Base-by-base conservation (phyloP, 2,113 vertebrate genomes). In the Stictonetta naevosa region DNA sequence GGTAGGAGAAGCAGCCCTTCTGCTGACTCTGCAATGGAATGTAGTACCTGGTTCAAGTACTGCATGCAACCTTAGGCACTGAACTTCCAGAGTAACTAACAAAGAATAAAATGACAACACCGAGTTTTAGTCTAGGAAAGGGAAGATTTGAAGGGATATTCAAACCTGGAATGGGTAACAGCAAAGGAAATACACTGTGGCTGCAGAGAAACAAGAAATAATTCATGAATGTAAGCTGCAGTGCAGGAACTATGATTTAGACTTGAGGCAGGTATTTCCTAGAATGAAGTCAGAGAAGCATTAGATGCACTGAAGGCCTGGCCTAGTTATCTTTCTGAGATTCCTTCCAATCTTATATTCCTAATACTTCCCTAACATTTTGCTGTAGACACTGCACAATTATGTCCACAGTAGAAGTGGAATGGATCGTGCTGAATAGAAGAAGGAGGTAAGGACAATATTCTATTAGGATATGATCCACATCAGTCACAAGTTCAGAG, bases 281-380 rank as follows among this genome's bases (percentile, higher is more conserved):
- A 63, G 40, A 22, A 71, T 12, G 4, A 71, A 91, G 55, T 38
- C 40, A 89, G 20, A 71, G 17, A 81, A 74, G 17, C 10, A 38
- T 33, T 20, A 62, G 18, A 53, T 46, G n/a, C 48, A 50, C 7
- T 0, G 0, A 19, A 84, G 16, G 19, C 48, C 76, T 3, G 52
- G 52, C 76, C 76, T 55, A 36, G 11, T 17, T 18, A 83, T 11
- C 36, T 33, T 79, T 62, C 31, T 53, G 50, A 91, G 21, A 6
- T 62, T 83, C 73, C 36, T 73, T 48, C 23, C 33, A 31, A 40
- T 62, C 8, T 67, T 87, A 73, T 42, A 46, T 56, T 94, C 67
- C 48, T 72, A 60, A n/a, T 53, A 81, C 44, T 90, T 74, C 19
- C 50, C 40, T 77, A 58, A 59, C 34, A 79, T 48, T 86, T 93